Evolutionary conservation across 2,113 vertebrate genomes (phyloP).

Genomic region (Puffinus mauretanicus): DNA sequence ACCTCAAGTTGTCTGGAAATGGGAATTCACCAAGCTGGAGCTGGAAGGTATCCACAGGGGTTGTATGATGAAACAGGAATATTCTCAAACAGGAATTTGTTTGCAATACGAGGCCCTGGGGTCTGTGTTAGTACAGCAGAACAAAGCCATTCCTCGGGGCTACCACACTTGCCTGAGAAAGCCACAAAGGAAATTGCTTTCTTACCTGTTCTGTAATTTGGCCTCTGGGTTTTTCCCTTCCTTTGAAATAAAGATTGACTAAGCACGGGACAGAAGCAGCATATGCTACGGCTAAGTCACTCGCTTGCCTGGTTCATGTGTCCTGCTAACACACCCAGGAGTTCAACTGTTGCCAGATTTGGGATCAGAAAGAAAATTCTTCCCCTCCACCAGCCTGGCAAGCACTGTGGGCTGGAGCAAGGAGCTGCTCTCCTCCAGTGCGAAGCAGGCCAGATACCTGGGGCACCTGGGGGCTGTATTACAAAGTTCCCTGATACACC

Average conservation of each 20-base stretch:
- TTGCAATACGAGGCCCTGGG: background rate
- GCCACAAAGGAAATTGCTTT: background rate
- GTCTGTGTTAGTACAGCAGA: background rate
- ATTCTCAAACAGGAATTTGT: background rate
- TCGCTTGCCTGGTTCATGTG: rapidly evolving
- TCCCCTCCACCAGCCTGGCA: background rate
- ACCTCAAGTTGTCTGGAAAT: background rate
- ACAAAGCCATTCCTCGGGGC: background rate
- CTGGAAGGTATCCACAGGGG: background rate
- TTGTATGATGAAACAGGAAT: background rate
- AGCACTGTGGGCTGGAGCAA: background rate
- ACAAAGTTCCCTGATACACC: background rate
- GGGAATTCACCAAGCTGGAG: background rate
- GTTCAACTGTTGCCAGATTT: background rate
- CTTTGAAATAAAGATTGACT: background rate
- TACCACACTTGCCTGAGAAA: background rate
- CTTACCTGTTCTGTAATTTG: background rate
- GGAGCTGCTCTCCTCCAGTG: background rate
- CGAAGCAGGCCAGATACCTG: background rate
- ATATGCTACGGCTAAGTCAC: rapidly evolving
- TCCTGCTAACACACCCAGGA: background rate
- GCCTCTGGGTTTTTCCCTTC: background rate
- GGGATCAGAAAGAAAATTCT: background rate
- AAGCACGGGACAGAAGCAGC: rapidly evolving
- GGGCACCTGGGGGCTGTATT: background rate